A percentile compares a stretch with the other conserved stretches of the same genome.
phyloP scores from a whole-genome alignment of 35 echinoderm and acorn worm species.

The Diadema setosum region DNA sequence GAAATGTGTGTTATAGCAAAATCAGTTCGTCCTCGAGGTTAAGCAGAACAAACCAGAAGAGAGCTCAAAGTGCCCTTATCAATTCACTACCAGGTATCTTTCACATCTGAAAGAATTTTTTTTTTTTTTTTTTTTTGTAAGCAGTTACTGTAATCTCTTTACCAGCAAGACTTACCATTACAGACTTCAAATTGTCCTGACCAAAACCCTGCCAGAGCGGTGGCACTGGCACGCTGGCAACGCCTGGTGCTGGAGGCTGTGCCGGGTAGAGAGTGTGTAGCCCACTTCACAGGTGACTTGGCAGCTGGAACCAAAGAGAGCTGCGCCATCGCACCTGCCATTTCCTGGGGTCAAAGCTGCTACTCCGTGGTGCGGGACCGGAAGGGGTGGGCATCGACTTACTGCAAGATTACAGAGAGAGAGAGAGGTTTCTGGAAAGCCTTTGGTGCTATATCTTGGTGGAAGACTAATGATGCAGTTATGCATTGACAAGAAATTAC shows the following conservation, averaged over 20 bases:
- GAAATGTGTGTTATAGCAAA: no score
- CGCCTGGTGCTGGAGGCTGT: neutral
- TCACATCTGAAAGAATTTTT: no score
- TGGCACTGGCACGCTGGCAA: neutral
- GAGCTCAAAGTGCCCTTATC: no score
- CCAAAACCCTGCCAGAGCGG: neutral
- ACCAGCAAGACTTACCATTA: neutral
- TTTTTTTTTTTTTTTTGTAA: no score
- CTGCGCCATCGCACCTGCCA: neutral
- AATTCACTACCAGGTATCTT: no score
- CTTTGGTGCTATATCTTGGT: no score
- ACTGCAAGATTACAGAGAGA: neutral
- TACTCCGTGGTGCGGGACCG: neutral
- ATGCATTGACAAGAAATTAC: no score
- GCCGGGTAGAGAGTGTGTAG: neutral
- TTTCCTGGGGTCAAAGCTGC: neutral
- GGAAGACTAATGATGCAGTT: no score
- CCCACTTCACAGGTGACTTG: slow-evolving; percentile 4
- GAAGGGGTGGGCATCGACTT: neutral
- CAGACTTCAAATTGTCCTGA: neutral
- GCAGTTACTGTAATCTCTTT: no score
- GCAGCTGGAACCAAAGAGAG: slow-evolving; percentile 8
- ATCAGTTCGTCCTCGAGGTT: no score
- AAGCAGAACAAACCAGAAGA: no score
- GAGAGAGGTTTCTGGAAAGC: no score